Conservation (phyloP, 1,140 invertebrate genomes). For the Magallana gigas region DNA sequence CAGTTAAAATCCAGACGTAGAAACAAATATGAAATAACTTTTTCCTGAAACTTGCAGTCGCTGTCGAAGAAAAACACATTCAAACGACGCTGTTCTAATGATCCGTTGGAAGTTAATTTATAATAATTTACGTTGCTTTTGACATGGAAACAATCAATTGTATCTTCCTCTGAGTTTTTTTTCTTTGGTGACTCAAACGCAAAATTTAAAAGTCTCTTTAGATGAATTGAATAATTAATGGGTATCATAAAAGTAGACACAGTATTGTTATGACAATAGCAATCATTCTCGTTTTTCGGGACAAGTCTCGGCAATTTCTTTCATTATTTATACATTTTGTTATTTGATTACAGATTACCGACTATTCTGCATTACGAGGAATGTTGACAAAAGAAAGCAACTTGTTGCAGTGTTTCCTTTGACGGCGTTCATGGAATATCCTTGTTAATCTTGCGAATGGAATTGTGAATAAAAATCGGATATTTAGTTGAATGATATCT, state of each 20-base stretch:
- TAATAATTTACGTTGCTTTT: slow-evolving; percentile 14
- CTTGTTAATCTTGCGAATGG: background rate
- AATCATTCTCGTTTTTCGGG: slow-evolving; percentile 6
- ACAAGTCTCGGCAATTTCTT: slow-evolving; percentile 30
- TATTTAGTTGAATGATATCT: background rate
- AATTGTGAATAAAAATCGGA: background rate
- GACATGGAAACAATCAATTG: slow-evolving; percentile 30
- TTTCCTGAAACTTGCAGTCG: background rate
- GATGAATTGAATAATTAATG: slow-evolving; percentile 18
- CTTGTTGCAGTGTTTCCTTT: background rate
- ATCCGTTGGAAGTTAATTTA: slow-evolving; percentile 1
- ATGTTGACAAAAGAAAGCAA: background rate
- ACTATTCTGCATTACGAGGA: background rate
- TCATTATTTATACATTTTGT: slow-evolving; percentile 7
- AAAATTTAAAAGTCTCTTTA: slow-evolving; percentile 1
- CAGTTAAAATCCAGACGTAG: background rate
- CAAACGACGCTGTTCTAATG: slow-evolving; percentile 5
- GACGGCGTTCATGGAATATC: background rate
- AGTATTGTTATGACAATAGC: slow-evolving; percentile 5
- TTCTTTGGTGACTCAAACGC: slow-evolving; percentile 13
- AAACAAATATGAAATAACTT: no score
- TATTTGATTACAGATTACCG: slow-evolving; percentile 13
- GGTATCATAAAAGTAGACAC: slow-evolving; percentile 9
- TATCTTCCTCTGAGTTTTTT: background rate
- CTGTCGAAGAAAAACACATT: background rate